Base-by-base conservation (phyloP, 1,140 invertebrate genomes). In the Dreissena polymorpha region DNA sequence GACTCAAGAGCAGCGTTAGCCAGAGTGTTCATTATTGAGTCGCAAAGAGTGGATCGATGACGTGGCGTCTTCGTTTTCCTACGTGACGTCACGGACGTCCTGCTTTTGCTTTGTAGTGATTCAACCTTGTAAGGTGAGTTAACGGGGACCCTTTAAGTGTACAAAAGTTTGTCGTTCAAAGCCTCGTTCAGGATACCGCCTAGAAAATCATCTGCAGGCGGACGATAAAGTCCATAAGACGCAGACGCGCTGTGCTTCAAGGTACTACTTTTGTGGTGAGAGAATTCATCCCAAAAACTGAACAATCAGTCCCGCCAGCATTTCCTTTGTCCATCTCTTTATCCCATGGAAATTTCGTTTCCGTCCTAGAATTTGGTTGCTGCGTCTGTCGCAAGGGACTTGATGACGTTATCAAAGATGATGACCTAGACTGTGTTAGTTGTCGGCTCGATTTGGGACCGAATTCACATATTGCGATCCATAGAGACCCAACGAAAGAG, bases 141-240 rank as follows among this genome's bases (percentile, higher is more conserved):
- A 25, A 27, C 6, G 16, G 71, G 68, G 0, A 55, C 2, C 5
- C 79, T 49, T 16, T 81, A 70, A 25, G 79, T 67, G 27, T 81
- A 81, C 51, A 73, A 67, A 14, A 81, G 21, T 67, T 81, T 70
- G 50, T 72, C 79, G 64, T 72, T 73, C 79, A 81, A 73, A 16
- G 79, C 79, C 10, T 81, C 79, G 50, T 73, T 81, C 73, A 81
- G 51, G 55, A 81, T 81, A 67, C 79, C 73, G 23, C 23, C 27
- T 21, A 81, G 68, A 63, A 81, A 81, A 23, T 81, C 79, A 53
- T 81, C 79, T 2, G 60, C 10, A 6, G 64, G 65, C 29, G 68
- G 23, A 0, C 60, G 18, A 25, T 27, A 27, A 13, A 55, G 18
- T 0, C 68, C 18, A n/a, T 23, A 63, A 23, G 64, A 80, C 51